Base-by-base conservation (phyloP, 2,797 vertebrate species). In the Tenualosa ilisha region DNA sequence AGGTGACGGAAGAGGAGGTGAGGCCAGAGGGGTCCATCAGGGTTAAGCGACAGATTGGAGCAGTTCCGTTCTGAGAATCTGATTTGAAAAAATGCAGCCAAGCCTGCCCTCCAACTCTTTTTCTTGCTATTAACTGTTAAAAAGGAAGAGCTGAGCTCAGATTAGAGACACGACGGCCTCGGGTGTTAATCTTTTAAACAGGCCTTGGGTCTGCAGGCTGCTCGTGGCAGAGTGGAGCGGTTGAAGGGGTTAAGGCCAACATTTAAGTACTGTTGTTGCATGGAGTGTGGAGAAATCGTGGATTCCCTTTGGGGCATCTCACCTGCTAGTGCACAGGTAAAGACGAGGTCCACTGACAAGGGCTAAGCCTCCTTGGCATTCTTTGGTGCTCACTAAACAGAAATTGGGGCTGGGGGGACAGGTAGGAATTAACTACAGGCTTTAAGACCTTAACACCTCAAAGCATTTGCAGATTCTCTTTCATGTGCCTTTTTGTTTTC, bases 51-150 rank as follows among this genome's bases (percentile, higher is more conserved):
- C 37, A 75, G 13, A 75, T 75, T 85, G 87, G 90, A 89, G 91
- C 91, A 90, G 88, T 93, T 93, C 91, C 81, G 40, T 72, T 86
- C 84, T 75, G 90, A 91, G 89, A 6, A 94, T 93, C 94, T 94
- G 94, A 95, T 95, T 31, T 31, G 1, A 93, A 92, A 91, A 92
- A 91, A 89, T 83, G 81, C 37, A 87, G 88, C 91, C 93, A 92
- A 94, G 94, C 92, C 86, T 91, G 90, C 93, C 92, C 93, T 91
- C 88, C 31, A 92, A 94, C 91, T 87, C 90, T 91, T 91, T 87
- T 88, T 86, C 7, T 46, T 86, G 90, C 89, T 90, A 94, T 94
- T 93, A 93, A 89, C 86, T 87, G 86, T 87, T 82, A 63, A 87
- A 53, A 91, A 93, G 89, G 75, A 88, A 85, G 37, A 90, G 86